Percentiles rank a stretch among this genome's conserved stretches.
Evolutionary conservation across 2,797 vertebrate genomes (phyloP).

Genomic region (Setipinna tenuifilis): DNA sequence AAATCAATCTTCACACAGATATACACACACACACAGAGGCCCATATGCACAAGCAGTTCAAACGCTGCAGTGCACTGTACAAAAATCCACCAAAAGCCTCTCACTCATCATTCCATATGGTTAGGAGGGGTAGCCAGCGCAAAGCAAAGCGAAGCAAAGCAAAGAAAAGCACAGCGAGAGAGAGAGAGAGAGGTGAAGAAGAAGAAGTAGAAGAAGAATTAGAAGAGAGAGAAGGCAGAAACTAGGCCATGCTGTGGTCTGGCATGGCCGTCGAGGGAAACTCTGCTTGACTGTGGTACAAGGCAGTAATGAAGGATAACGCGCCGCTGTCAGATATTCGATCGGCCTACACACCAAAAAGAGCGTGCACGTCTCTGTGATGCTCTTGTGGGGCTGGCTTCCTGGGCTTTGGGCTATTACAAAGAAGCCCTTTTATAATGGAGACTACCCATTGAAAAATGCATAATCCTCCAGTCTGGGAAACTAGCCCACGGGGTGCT

Average conservation of each 20-base stretch:
- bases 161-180: too few relatives aligned
- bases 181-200: background rate
- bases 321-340: slow-evolving; percentile 19
- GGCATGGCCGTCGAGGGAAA: slow-evolving; percentile 35
- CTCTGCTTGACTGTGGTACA: slow-evolving; percentile 30
- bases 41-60: slow-evolving; percentile 25
- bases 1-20: too few relatives aligned
- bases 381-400: background rate
- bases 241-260: slow-evolving; percentile 49
- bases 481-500: background rate
- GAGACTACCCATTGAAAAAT: slow-evolving; percentile 18
- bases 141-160: background rate
- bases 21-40: too few relatives aligned
- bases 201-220: background rate
- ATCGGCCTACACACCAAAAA: background rate
- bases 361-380: background rate
- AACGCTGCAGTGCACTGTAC: too few relatives aligned
- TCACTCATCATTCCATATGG: slow-evolving; percentile 4
- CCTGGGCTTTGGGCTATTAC: slow-evolving; percentile 13
- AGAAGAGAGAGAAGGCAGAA: slow-evolving; percentile 17
- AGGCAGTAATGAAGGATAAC: slow-evolving; percentile 37
- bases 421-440: slow-evolving; percentile 18
- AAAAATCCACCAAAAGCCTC: background rate
- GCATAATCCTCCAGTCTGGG: slow-evolving; percentile 8
- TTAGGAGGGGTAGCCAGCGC: background rate